Percentiles rank a stretch among this genome's conserved stretches.
These are phyloP conservation scores for Seriola aureovittata DNA, from an alignment of 2,113 vertebrate species.

Conservation along the genomic window DNA sequence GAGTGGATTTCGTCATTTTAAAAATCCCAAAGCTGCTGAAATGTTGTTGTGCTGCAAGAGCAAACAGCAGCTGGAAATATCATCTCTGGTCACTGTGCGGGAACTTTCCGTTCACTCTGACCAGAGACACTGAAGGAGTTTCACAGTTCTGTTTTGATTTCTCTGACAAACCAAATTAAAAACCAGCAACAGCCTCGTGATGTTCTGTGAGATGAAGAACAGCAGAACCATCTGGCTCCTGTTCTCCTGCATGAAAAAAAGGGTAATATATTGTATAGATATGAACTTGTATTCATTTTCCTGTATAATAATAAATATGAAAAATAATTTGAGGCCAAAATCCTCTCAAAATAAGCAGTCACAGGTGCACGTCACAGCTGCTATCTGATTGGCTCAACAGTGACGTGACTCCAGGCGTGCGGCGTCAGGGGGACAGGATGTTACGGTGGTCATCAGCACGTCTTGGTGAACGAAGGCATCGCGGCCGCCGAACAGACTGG, in stretches of 20 bases:
- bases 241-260: too few relatives aligned
- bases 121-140: not conserved
- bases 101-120: too few relatives aligned
- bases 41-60: not conserved
- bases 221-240: too few relatives aligned
- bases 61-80: not conserved
- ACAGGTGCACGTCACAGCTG: not conserved
- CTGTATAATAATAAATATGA: not conserved
- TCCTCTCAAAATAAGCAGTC: not conserved
- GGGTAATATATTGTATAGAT: too few relatives aligned
- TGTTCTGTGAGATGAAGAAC: too few relatives aligned
- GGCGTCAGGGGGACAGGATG: not conserved
- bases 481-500: constrained; percentile 42
- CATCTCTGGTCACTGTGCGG: not conserved
- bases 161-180: too few relatives aligned
- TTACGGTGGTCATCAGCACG: not conserved
- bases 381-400: constrained; percentile 4
- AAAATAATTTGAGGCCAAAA: not conserved
- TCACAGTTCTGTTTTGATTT: too few relatives aligned
- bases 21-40: not conserved
- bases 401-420: not conserved
- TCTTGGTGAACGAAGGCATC: constrained; percentile 6
- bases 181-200: too few relatives aligned
- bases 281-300: too few relatives aligned
- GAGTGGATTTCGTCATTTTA: not conserved